Evolutionary conservation across 1,140 invertebrate species (phyloP), one percentile per base, ranked within the genome.

Genomic region (Drosophila orena): DNA sequence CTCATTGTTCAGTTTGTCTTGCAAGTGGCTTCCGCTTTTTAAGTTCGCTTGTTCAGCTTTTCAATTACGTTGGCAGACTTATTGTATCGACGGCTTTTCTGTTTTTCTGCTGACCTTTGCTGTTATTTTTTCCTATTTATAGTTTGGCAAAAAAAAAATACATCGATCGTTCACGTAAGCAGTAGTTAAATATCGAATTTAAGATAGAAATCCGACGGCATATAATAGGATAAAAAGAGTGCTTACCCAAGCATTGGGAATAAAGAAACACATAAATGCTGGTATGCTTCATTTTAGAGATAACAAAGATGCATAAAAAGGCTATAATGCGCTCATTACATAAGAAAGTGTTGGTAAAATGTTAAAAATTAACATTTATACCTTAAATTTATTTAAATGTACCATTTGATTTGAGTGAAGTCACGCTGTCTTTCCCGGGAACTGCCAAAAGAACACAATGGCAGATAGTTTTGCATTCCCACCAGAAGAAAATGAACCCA

Each of bases 61-160:
- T 70, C 64, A 68, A 68, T 68, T 65, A 65, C 60, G 47, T 70
- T 40, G 64, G 66, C 64, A 69, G 69, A 70, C 42, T 70, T 70
- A 69, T 70, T 70, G 49, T 53, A n/a, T 20, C 20, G 40, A 17
- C 35, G 27, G 35, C n/a, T 22, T 69, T 24, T 14, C 15, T 30
- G 8, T 44, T 52, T 53, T 68, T 70, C 56, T 57, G 64, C 66
- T 70, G 66, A 70, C 66, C 66, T 70, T 70, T 70, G 50, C 50
- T 12, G 27, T n/a, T 46, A 69, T 68, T 69, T 70, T 70, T 44
- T 38, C 14, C 14, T 52, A 6, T 47, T 66, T 55, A 37, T 38
- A 34, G 62, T 54, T 54, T 34, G 11, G 20, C 27, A 22, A 54
- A 47, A 22, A 47, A 22, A 37, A 68, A 40, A 70, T 70, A 12